Base-by-base conservation (phyloP, 2,797 vertebrate species). In the Darevskia mixta region DNA sequence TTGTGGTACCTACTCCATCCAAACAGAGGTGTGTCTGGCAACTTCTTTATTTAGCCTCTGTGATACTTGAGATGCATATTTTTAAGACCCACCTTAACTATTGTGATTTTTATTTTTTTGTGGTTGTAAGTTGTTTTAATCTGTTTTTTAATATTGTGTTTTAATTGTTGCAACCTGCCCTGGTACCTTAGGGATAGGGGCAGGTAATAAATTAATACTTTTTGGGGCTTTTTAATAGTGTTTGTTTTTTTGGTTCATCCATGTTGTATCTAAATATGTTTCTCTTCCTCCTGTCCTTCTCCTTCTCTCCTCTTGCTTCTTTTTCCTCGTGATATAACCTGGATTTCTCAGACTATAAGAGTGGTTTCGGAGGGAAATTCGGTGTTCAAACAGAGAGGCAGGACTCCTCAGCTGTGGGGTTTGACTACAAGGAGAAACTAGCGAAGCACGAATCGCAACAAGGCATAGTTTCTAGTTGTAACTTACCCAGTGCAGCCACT, bases 321-420 rank as follows among this genome's bases (percentile, higher is more conserved):
- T 43, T 55, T 90, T 84, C 71, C 90, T 41, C 92, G 49, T 95
- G 38, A 82, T 92, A 83, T 93, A 61, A 43, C 41, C 93, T 96
- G 96, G 94, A 93, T 95, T 97, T 95, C 98, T 92, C 98, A 98
- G 98, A 98, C 97, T 98, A 98, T 98, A 98, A 98, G 95, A 97
- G 97, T 94, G 98, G 98, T 97, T 99, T 98, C 96, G 98, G 98
- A 97, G 98, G 98, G 97, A 97, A 95, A 95, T 98, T 98, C 96
- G 98, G 98, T 97, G 97, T 98, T 95, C 97, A 98, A 96, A 96
- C 94, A 94, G 98, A 98, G 96, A 98, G 96, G 96, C 98, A 98
- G 97, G 98, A 98, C 97, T 97, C 97, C 95, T 98, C 97, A 96
- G 98, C 98, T 83, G 96, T 98, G 97, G 98, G 98, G 92, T 98